Base-by-base conservation (phyloP, 2,113 vertebrate genomes). In the Clarias batrachus region DNA sequence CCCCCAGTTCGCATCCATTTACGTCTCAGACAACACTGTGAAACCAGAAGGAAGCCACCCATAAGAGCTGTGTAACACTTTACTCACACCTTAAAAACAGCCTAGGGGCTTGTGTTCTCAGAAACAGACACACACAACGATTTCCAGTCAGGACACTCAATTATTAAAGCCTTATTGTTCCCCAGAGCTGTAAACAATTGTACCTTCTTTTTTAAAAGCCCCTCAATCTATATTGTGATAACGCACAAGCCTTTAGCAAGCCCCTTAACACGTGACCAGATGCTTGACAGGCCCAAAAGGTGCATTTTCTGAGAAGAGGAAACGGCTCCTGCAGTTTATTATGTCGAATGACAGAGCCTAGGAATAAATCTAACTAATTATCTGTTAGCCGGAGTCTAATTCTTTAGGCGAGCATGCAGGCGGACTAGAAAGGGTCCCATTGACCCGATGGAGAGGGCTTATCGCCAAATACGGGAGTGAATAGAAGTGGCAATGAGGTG, bases 401-500 rank as follows among this genome's bases (percentile, higher is more conserved):
- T 90, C 84, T 71, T 85, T 63, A 86, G 30, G 68, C 60, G 63
- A 89, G 88, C 84, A 83, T 62, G 87, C 71, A 83, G 86, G 78
- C 86, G 23, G 80, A 70, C 89, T 86, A 87, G 87, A 91, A 89
- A 87, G 88, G 88, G 83, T 89, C 88, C 90, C 81, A 91, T 87
- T 91, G 88, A 92, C 91, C 70, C 80, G 85, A 85, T 89, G 85
- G 91, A 91, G 90, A 83, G 90, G 81, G 89, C 84, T 90, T 91
- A 91, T 91, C 86, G 88, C 87, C 86, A 90, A 91, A 91, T 88
- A 90, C 79, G 84, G 90, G 85, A 83, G 48, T 88, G 89, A 91
- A 92, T 90, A 76, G 90, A 87, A 83, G 84, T 89, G 87, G 82
- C 88, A 90, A 91, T 90, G 89, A 91, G 90, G 89, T 91, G 92